A percentile compares a stretch with the other conserved stretches of the same genome.
Conservation (phyloP, 2,113 vertebrate species). For the Thamnaconus septentrionalis region DNA sequence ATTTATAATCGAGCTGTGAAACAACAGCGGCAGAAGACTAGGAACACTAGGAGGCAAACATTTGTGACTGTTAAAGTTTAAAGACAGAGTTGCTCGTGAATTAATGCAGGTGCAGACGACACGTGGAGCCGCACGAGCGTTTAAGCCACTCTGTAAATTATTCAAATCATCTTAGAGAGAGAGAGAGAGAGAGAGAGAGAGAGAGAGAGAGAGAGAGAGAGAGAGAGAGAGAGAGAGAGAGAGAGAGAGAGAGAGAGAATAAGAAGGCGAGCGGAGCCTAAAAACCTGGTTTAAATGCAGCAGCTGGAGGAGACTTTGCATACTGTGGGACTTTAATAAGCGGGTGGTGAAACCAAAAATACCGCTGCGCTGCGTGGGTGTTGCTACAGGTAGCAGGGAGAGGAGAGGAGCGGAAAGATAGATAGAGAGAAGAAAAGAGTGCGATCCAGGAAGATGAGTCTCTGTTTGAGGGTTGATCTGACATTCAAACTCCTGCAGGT, state of each 20-base stretch:
- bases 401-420: too few relatives aligned
- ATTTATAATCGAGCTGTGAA: too few relatives aligned
- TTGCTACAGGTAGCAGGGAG: conserved; percentile 1
- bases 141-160: conserved; percentile 20
- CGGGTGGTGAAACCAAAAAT: conserved; percentile 16
- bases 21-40: too few relatives aligned
- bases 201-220: not conserved
- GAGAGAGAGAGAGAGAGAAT: not conserved
- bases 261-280: conserved; percentile 1
- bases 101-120: conserved; percentile 6
- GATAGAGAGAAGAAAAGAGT: too few relatives aligned
- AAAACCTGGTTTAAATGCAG: conserved; percentile 6
- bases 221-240: conserved; percentile 4
- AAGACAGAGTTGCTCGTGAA: not conserved
- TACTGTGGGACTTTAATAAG: conserved; percentile 8
- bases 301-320: not conserved
- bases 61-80: too few relatives aligned
- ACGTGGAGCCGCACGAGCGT: conserved; percentile 1
- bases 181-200: not conserved
- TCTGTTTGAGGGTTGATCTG: too few relatives aligned
- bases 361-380: conserved; percentile 2
- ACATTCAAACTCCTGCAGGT: too few relatives aligned
- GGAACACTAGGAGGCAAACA: too few relatives aligned
- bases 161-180: conserved; percentile 20
- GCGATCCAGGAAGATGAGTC: too few relatives aligned